phyloP scores from a whole-genome alignment of 2,888 invertebrate genomes.

The Emmelina monodactyla region DNA sequence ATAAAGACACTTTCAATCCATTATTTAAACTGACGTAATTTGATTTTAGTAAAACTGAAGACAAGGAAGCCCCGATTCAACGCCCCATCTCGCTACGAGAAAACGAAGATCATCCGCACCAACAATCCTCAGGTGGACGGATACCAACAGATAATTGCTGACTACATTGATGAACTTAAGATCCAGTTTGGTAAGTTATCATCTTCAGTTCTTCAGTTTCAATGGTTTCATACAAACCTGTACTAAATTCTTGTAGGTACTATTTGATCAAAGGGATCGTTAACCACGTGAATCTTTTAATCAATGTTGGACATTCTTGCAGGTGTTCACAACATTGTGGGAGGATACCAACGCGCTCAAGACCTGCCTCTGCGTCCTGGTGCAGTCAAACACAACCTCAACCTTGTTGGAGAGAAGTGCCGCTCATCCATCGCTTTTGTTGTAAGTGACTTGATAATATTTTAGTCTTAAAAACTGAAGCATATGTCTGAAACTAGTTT shows the following conservation, averaged over 20 bases:
- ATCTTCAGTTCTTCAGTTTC: neutral
- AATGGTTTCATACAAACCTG: neutral
- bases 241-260: neutral
- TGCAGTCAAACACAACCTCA: slow-evolving; percentile 77
- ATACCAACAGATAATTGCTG: slow-evolving; percentile 16
- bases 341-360: slow-evolving; percentile 70
- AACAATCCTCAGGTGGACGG: slow-evolving; percentile 23
- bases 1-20: neutral
- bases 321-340: slow-evolving; percentile 44
- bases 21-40: neutral
- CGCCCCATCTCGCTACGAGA: slow-evolving; percentile 34
- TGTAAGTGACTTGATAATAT: slow-evolving; percentile 61
- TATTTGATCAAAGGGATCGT: no score
- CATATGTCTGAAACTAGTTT: no score
- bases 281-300: no score
- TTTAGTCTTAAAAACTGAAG: no score
- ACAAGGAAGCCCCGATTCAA: slow-evolving; percentile 41
- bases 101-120: slow-evolving; percentile 22
- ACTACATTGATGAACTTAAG: slow-evolving; percentile 23
- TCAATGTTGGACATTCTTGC: slow-evolving; percentile 15
- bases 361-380: slow-evolving; percentile 79
- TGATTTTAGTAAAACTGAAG: slow-evolving; percentile 40
- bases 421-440: slow-evolving; percentile 48
- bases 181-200: slow-evolving; percentile 27
- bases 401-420: slow-evolving; percentile 70